phyloP scores from a whole-genome alignment of 2,797 vertebrate genomes.

The Tachyglossus aculeatus region DNA sequence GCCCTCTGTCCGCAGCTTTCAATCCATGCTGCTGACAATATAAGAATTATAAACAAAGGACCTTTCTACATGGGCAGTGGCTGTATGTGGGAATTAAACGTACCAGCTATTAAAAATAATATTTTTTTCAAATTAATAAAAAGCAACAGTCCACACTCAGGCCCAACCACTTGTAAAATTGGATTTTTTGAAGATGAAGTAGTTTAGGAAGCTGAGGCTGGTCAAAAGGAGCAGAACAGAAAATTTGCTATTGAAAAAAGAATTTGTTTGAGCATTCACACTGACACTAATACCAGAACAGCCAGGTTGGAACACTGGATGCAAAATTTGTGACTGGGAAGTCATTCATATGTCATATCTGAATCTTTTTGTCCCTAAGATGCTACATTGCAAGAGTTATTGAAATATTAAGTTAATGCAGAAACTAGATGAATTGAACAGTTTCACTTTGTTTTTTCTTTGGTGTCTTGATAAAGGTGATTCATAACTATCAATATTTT shows the following conservation, averaged over 20 bases:
- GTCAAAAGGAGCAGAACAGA: slow-evolving; percentile 25
- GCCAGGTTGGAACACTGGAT: too few relatives aligned
- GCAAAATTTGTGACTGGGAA: too few relatives aligned
- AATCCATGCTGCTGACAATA: slow-evolving; percentile 31
- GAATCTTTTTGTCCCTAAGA: too few relatives aligned
- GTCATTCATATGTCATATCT: too few relatives aligned
- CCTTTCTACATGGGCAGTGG: slow-evolving; percentile 32
- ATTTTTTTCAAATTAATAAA: slow-evolving; percentile 68
- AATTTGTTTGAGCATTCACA: background rate
- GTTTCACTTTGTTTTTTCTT: too few relatives aligned
- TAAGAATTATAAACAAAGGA: slow-evolving; percentile 37
- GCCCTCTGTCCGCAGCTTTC: slow-evolving; percentile 18
- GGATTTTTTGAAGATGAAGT: slow-evolving; percentile 69
- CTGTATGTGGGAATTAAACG: slow-evolving; percentile 43
- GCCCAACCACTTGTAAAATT: slow-evolving; percentile 75
- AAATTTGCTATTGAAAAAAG: background rate
- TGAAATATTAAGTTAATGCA: too few relatives aligned
- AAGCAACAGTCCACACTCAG: slow-evolving; percentile 71
- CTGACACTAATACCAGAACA: accelerated
- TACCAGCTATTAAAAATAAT: slow-evolving; percentile 55
- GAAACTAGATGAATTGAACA: too few relatives aligned
- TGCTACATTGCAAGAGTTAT: too few relatives aligned
- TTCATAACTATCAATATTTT: too few relatives aligned
- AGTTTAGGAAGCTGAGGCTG: slow-evolving; percentile 33
- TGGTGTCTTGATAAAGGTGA: too few relatives aligned